Conservation (phyloP, 2,888 invertebrate species). For the Maniola hyperantus region DNA sequence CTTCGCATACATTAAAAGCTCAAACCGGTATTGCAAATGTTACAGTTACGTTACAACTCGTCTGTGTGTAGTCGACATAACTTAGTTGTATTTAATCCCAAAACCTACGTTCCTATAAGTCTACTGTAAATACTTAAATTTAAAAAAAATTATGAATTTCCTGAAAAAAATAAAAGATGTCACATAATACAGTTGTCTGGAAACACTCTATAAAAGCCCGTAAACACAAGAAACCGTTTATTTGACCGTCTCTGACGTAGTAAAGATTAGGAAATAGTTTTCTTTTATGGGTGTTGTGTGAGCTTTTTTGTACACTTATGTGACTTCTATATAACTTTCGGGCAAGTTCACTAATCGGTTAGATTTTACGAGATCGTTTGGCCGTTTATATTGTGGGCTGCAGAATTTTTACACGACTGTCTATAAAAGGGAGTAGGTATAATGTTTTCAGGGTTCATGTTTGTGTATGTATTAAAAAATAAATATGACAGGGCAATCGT, state of each 20-base stretch:
- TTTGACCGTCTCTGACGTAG: constrained; percentile 14
- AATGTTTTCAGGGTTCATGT: too few relatives aligned
- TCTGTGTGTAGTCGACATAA: too few relatives aligned
- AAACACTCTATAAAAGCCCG: not conserved
- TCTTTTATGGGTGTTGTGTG: constrained; percentile 18
- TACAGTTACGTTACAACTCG: too few relatives aligned
- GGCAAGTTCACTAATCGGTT: constrained; percentile 14
- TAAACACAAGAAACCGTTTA: constrained; percentile 14
- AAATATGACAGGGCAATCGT: too few relatives aligned
- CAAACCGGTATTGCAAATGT: too few relatives aligned
- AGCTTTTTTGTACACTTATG: constrained; percentile 20
- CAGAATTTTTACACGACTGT: not conserved
- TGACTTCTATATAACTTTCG: constrained; percentile 10
- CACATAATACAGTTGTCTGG: not conserved
- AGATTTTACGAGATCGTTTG: constrained; percentile 15
- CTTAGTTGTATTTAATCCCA: too few relatives aligned
- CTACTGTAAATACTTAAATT: too few relatives aligned
- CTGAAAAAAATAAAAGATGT: not conserved
- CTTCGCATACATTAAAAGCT: too few relatives aligned
- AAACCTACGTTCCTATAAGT: too few relatives aligned
- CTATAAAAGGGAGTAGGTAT: not conserved
- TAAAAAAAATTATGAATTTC: too few relatives aligned
- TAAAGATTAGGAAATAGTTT: constrained; percentile 21
- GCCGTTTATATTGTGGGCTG: constrained; percentile 8
- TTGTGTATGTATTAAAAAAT: too few relatives aligned